Conservation (phyloP, 2,113 vertebrate genomes). For the Gavialis gangeticus region DNA sequence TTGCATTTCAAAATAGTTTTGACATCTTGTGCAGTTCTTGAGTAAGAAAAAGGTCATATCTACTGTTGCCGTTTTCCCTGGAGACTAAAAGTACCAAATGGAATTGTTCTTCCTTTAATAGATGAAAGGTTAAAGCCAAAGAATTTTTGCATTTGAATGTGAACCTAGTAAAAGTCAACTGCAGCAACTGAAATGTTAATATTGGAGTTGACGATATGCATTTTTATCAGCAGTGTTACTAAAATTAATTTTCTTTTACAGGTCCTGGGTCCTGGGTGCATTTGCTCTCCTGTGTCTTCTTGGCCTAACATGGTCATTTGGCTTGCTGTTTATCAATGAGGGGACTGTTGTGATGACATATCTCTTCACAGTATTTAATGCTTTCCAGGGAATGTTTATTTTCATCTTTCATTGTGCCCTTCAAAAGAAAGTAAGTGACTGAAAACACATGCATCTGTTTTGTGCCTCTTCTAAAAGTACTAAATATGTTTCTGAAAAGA, state of each 20-base stretch:
- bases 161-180: slow-evolving; percentile 81
- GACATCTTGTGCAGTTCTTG: slow-evolving; percentile 72
- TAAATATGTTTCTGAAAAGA: not conserved
- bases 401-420: slow-evolving; percentile 99
- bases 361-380: slow-evolving; percentile 99
- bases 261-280: slow-evolving; percentile 97
- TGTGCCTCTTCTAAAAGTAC: not conserved
- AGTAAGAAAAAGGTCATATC: slow-evolving; percentile 76
- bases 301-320: slow-evolving; percentile 97
- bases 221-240: slow-evolving; percentile 55
- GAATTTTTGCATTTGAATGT: slow-evolving; percentile 80
- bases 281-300: slow-evolving; percentile 96
- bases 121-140: slow-evolving; percentile 80
- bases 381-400: slow-evolving; percentile 99
- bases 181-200: slow-evolving; percentile 77
- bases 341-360: slow-evolving; percentile 97
- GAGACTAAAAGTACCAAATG: slow-evolving; percentile 78
- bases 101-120: slow-evolving; percentile 78
- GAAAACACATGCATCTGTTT: not conserved
- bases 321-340: slow-evolving; percentile 96
- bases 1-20: slow-evolving; percentile 78
- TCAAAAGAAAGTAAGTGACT: slow-evolving; percentile 94
- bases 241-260: slow-evolving; percentile 82
- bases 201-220: slow-evolving; percentile 38
- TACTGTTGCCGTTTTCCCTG: slow-evolving; percentile 79